These are phyloP conservation scores for Genyomyrus donnyi DNA, from an alignment of 2,113 vertebrate species.

Conservation along the genomic window DNA sequence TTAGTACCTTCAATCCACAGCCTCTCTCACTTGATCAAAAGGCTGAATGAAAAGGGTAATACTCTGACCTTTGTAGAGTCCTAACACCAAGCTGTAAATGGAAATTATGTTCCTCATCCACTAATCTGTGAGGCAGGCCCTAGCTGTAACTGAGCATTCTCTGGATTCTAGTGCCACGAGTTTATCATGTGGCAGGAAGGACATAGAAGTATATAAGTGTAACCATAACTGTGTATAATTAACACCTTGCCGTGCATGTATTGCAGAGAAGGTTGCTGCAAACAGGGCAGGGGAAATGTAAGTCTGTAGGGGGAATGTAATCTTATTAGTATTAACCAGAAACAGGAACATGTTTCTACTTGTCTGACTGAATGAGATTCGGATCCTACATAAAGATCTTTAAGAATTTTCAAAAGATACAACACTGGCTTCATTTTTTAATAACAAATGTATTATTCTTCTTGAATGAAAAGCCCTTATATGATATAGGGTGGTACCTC, in stretches of 20 bases:
- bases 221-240: neutral
- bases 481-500: neutral
- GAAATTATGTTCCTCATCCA: neutral
- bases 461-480: neutral
- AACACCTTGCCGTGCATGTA: neutral
- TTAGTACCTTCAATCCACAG: neutral
- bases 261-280: neutral
- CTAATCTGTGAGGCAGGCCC: neutral
- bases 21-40: neutral
- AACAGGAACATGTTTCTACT: neutral
- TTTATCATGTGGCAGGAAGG: neutral
- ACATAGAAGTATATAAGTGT: neutral
- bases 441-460: neutral
- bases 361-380: neutral
- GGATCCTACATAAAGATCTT: neutral
- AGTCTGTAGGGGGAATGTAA: neutral
- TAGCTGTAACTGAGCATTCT: neutral
- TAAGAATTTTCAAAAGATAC: neutral
- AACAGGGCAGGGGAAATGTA: neutral
- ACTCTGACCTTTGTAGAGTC: neutral
- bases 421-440: neutral
- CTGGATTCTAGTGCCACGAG: neutral
- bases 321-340: neutral
- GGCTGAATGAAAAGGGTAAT: neutral
- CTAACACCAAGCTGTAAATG: neutral